Base-by-base conservation (phyloP, 2,797 vertebrate species). In the Poeciliopsis paucimaculata region DNA sequence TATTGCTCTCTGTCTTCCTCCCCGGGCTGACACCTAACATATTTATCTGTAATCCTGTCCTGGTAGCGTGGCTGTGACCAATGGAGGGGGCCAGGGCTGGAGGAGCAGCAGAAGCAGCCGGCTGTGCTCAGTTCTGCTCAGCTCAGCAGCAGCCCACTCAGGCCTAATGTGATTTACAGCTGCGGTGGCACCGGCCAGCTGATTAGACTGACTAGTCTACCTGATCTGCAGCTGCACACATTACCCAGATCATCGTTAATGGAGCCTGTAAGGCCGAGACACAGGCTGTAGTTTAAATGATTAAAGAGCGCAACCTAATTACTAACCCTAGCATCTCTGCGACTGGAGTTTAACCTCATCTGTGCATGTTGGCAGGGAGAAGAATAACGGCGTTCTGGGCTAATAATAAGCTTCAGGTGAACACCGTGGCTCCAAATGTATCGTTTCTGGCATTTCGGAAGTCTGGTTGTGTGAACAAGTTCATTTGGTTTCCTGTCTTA, bases 21-120 rank as follows among this genome's bases (percentile, higher is more conserved):
- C 89, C 89, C 60, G 82, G 92, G 92, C 93, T 83, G 91, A 92
- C 91, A 92, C 90, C 92, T 92, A 90, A 92, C 91, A 91, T 92
- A 91, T 93, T 95, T 93, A 94, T 94, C 91, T 90, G 88, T 93
- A 94, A 95, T 94, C 92, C 82, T 92, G 90, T 94, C 91, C 88
- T 74, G 77, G 3, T 83, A 84, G 91, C 88, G 41, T 91, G 83
- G 84, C 93, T 84, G 93, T 95, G 94, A 94, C 95, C 93, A 92
- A 93, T 91, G 88, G 57, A 72, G n/a, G 86, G 84, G 91, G 91
- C 92, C 90, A 87, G 90, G 85, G 89, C 88, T 88, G 86, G 36
- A 66, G 34, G 34, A 64, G 64, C 79, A 87, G 89, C 86, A 87
- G 86, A 85, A 90, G 90, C 90, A 87, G 89, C 86, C 86, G 26